Percentiles rank a stretch among this genome's conserved stretches.
These are phyloP conservation scores for Yponomeuta malinellus DNA, from an alignment of 2,888 invertebrate species.

Conservation along the genomic window DNA sequence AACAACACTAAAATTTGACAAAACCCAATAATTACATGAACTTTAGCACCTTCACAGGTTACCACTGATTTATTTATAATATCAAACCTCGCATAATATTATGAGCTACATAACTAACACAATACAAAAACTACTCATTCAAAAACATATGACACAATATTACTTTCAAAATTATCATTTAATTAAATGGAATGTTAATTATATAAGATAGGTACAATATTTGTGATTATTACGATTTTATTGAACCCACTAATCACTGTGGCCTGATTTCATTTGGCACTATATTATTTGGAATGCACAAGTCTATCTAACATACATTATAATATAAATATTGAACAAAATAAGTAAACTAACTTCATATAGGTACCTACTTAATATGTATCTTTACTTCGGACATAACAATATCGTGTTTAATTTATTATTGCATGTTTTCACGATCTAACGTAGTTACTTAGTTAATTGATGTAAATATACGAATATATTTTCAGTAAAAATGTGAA, in stretches of 20 bases:
- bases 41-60: constrained; percentile 69
- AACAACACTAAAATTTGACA: constrained; percentile 31
- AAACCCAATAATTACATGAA: constrained; percentile 37
- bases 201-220: constrained; percentile 36
- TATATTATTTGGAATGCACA: constrained; percentile 68
- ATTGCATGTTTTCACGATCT: constrained; percentile 31
- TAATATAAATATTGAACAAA: constrained; percentile 24
- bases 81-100: constrained; percentile 21
- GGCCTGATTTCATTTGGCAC: constrained; percentile 67
- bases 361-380: constrained; percentile 19
- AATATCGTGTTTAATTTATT: constrained; percentile 39
- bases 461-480: constrained; percentile 19
- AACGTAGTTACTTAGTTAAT: constrained; percentile 18
- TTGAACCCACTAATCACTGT: constrained; percentile 39
- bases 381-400: constrained; percentile 33
- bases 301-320: constrained; percentile 51
- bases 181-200: constrained; percentile 35
- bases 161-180: constrained; percentile 44
- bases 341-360: constrained; percentile 35
- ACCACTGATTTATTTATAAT: constrained; percentile 36
- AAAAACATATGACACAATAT: constrained; percentile 29
- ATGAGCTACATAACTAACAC: constrained; percentile 28
- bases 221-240: constrained; percentile 55
- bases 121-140: constrained; percentile 34
- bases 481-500: constrained; percentile 19